A percentile compares a stretch with the other conserved stretches of the same genome.
Conservation (phyloP, 2,113 vertebrate species). For the Sceloporus tristichus region DNA sequence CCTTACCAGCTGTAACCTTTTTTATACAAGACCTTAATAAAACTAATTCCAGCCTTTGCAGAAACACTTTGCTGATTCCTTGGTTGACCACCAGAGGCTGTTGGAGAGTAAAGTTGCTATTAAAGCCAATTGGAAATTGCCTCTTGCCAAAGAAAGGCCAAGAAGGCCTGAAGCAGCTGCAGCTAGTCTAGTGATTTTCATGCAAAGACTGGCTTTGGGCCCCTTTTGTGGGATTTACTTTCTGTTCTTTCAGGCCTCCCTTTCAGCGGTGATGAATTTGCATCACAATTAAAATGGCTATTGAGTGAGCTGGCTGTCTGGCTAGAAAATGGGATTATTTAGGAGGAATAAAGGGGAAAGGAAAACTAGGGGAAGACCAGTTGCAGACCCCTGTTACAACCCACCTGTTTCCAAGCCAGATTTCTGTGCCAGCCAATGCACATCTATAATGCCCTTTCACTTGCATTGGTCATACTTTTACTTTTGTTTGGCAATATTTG, state of each 20-base stretch:
- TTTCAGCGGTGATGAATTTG: not conserved
- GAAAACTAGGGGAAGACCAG: not conserved
- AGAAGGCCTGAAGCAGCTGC: not conserved
- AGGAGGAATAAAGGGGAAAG: not conserved
- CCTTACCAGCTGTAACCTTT: not conserved
- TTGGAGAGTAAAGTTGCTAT: not conserved
- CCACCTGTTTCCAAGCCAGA: not conserved
- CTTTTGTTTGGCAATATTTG: not conserved
- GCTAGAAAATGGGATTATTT: not conserved
- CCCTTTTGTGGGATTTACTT: not conserved
- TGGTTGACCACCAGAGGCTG: not conserved
- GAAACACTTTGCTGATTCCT: not conserved
- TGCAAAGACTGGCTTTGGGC: not conserved
- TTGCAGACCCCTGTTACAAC: not conserved
- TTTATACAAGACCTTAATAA: not conserved
- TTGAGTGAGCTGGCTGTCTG: not conserved
- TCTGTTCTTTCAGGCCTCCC: fast-evolving
- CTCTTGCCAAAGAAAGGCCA: not conserved
- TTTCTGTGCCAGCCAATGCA: not conserved
- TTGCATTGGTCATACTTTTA: not conserved
- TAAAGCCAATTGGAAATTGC: not conserved
- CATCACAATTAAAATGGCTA: not conserved
- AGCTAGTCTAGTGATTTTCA: not conserved
- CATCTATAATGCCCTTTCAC: not conserved
- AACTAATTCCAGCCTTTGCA: not conserved